These are phyloP conservation scores for Chloroceryle amazona DNA, from an alignment of 2,797 vertebrate species.

Conservation along the genomic window DNA sequence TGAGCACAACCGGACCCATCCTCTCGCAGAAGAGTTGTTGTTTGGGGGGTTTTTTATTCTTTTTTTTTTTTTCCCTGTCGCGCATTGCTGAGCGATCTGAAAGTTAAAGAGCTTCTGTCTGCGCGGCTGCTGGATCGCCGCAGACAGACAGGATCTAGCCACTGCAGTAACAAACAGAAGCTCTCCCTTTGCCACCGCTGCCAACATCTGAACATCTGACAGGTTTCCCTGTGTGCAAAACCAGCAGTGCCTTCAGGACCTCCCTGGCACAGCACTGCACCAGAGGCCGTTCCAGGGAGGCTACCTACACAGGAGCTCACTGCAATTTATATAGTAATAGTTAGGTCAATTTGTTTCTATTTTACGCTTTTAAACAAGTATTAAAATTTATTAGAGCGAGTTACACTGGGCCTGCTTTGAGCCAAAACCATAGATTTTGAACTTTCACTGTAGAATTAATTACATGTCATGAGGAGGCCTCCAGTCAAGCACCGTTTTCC, in stretches of 20 bases:
- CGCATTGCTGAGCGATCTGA: accelerated
- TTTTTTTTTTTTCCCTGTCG: accelerated
- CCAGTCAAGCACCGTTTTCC: not conserved
- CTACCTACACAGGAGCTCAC: accelerated
- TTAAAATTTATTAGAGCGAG: not conserved
- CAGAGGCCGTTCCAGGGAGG: accelerated
- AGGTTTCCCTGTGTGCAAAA: not conserved
- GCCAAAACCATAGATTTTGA: not conserved
- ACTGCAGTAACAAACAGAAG: not conserved
- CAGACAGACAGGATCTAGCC: not conserved
- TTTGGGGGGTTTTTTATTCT: accelerated
- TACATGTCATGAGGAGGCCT: accelerated
- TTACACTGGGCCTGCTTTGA: not conserved
- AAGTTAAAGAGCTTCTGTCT: not conserved
- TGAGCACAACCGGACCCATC: accelerated
- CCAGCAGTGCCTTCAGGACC: accelerated
- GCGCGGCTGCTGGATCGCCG: not conserved
- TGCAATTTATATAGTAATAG: not conserved
- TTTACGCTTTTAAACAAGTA: not conserved
- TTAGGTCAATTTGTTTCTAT: accelerated
- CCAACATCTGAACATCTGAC: not conserved
- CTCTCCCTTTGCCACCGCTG: not conserved
- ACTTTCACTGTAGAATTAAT: not conserved
- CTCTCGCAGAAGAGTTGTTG: too few relatives aligned
- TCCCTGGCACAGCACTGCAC: accelerated